Evolutionary conservation across 2,113 vertebrate species (phyloP).

Genomic region (Lipotes vexillifer): DNA sequence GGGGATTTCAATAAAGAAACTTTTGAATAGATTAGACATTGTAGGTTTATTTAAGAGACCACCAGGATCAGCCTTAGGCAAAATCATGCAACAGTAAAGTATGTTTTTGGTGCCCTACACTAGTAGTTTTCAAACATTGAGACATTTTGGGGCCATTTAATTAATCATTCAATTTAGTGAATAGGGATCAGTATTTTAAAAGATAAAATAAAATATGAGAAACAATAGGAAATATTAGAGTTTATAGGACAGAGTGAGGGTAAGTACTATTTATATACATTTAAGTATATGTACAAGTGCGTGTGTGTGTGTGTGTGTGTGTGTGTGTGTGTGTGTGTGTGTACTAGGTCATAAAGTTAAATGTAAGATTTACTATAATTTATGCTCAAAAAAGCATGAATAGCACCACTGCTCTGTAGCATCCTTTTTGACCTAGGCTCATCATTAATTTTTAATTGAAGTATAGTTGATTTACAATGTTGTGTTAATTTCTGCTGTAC

Average conservation of each 20-base stretch:
- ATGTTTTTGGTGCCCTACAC: not conserved
- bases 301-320: not conserved
- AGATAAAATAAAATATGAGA: not conserved
- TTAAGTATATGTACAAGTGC: not conserved
- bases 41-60: not conserved
- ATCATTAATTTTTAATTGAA: no score
- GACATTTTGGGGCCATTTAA: not conserved
- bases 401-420: accelerated
- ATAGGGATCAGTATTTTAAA: not conserved
- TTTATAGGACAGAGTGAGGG: not conserved
- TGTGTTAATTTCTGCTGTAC: no score
- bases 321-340: not conserved
- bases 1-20: not conserved
- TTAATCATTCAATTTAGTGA: not conserved
- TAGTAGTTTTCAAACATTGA: not conserved
- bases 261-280: not conserved
- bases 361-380: not conserved
- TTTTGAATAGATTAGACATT: not conserved
- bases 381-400: not conserved
- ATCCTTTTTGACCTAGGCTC: not conserved
- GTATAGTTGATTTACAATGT: no score
- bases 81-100: not conserved
- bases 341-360: not conserved
- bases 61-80: not conserved
- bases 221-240: not conserved